These are phyloP conservation scores for Drosophila littoralis DNA, from an alignment of 1,140 invertebrate genomes.

Conservation along the genomic window DNA sequence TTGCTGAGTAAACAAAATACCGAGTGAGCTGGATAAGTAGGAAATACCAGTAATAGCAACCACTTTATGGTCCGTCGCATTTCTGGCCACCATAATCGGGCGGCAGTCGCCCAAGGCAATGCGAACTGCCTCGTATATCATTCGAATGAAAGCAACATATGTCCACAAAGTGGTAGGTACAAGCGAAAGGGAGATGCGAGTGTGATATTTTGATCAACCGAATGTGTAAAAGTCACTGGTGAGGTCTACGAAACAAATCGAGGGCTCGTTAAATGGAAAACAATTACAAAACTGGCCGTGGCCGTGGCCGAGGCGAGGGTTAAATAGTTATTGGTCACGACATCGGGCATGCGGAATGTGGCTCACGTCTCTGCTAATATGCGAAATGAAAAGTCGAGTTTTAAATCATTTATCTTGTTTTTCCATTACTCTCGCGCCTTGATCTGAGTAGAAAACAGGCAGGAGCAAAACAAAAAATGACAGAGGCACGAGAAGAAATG, in stretches of 20 bases:
- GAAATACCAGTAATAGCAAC: conserved; percentile 35
- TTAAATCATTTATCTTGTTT: conserved; percentile 82
- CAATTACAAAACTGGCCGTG: conserved; percentile 52
- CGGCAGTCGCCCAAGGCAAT: conserved; percentile 38
- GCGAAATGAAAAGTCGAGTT: conserved; percentile 80
- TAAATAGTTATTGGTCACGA: conserved; percentile 51
- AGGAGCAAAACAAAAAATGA: conserved; percentile 69
- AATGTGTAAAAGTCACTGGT: conserved; percentile 58
- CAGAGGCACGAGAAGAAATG: conserved; percentile 75
- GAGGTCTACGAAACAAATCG: conserved; percentile 65
- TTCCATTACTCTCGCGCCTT: conserved; percentile 45
- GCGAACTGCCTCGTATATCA: conserved; percentile 49
- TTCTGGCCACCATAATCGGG: conserved; percentile 68
- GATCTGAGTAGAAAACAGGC: neutral
- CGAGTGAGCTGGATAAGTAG: conserved; percentile 6
- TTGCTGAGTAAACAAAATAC: conserved; percentile 18
- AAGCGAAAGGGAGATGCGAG: conserved; percentile 18
- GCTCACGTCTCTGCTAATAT: conserved; percentile 75
- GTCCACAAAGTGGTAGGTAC: conserved; percentile 68
- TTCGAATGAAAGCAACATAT: conserved; percentile 67
- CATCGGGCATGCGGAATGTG: conserved; percentile 29
- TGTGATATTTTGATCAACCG: conserved; percentile 69
- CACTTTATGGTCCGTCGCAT: conserved; percentile 63
- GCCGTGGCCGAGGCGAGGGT: conserved; percentile 22
- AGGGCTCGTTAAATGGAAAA: conserved; percentile 72